Conservation (phyloP, 2,113 vertebrate species). For the Saimiri boliviensis region DNA sequence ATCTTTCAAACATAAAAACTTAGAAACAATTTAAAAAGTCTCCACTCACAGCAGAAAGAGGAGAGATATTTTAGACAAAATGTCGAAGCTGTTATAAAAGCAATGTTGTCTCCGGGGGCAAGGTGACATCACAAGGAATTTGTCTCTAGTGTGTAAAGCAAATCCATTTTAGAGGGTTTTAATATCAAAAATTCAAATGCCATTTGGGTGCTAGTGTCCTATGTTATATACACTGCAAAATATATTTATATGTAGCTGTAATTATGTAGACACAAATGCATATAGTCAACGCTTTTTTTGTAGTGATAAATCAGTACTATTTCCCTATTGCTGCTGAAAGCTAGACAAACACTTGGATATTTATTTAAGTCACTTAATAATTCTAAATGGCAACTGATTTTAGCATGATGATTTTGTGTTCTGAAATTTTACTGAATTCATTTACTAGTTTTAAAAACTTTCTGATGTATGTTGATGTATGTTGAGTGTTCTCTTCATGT, state of each 20-base stretch:
- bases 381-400: background rate
- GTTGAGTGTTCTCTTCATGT: background rate
- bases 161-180: background rate
- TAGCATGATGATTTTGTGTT: background rate
- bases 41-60: background rate
- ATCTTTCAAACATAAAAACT: background rate
- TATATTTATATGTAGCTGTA: background rate
- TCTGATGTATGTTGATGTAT: background rate
- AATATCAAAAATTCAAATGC: background rate
- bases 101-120: slow-evolving; percentile 15
- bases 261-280: background rate
- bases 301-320: background rate
- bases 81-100: background rate
- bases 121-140: slow-evolving; percentile 46
- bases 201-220: background rate
- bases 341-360: background rate
- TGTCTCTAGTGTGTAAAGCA: background rate
- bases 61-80: slow-evolving; percentile 50
- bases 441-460: background rate
- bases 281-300: background rate
- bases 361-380: background rate
- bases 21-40: slow-evolving; percentile 5
- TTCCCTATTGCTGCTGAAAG: background rate
- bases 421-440: background rate
- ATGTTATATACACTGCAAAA: background rate